Conservation (phyloP, 2,113 vertebrate species). For the Pristiophorus japonicus region DNA sequence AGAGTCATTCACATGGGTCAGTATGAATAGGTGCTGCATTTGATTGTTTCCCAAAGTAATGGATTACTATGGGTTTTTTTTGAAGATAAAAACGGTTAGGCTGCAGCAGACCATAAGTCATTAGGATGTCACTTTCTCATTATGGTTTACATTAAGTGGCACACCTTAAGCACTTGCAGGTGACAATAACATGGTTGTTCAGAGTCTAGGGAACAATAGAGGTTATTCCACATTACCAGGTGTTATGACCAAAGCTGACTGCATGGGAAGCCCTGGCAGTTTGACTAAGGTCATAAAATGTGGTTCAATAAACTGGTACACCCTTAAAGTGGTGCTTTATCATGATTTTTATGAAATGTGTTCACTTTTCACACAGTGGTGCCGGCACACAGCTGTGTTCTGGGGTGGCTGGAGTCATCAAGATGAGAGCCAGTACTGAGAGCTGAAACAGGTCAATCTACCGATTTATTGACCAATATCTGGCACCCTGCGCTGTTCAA, state of each 20-base stretch:
- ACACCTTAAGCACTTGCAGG: constrained; percentile 22
- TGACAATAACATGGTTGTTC: constrained; percentile 6
- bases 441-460: not conserved
- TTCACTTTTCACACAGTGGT: constrained; percentile 1
- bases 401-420: not conserved
- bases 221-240: constrained; percentile 25
- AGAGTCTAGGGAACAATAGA: constrained; percentile 27
- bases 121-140: not conserved
- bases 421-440: not conserved
- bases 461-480: not conserved
- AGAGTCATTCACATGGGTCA: not conserved
- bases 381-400: not conserved
- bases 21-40: constrained; percentile 6
- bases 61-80: constrained; percentile 13
- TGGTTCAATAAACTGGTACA: not conserved
- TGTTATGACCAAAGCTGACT: constrained; percentile 20
- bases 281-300: constrained; percentile 22
- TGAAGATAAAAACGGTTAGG: constrained; percentile 13
- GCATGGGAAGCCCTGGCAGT: not conserved
- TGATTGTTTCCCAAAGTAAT: constrained; percentile 33
- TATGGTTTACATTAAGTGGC: not conserved
- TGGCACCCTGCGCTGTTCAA: not conserved
- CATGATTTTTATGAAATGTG: not conserved
- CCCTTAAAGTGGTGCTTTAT: not conserved
- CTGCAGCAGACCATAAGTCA: constrained; percentile 20